Percentiles rank a stretch among this genome's conserved stretches.
phyloP scores from a whole-genome alignment of 2,113 vertebrate species.

The Heteronetta atricapilla region DNA sequence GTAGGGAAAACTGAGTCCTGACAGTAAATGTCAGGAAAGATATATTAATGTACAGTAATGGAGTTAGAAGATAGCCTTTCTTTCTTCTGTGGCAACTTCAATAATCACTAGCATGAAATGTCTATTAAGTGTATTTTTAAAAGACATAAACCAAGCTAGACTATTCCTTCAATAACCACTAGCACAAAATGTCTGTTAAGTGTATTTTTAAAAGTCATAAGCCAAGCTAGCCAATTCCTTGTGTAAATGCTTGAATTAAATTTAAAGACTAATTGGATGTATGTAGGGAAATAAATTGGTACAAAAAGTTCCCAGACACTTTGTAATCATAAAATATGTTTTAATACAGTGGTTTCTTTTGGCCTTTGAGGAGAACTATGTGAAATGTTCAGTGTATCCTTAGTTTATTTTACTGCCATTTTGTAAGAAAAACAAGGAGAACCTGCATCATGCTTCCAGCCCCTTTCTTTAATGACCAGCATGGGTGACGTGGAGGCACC shows the following conservation, averaged over 20 bases:
- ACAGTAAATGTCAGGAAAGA: slow-evolving; percentile 56
- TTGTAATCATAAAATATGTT: background rate
- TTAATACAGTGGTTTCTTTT: background rate
- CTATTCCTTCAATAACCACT: slow-evolving; percentile 27
- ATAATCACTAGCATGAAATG: slow-evolving; percentile 27
- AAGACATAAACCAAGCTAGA: background rate
- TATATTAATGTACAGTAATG: slow-evolving; percentile 22
- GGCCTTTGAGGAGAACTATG: background rate
- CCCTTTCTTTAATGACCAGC: background rate
- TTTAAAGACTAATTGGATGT: slow-evolving; percentile 39
- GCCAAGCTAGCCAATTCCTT: background rate
- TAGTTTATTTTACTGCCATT: background rate
- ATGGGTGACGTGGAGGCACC: fast-evolving
- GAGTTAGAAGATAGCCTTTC: background rate
- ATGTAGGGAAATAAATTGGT: background rate
- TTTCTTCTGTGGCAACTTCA: background rate
- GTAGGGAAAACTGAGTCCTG: slow-evolving; percentile 45
- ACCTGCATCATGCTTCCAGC: background rate
- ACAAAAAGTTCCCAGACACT: background rate
- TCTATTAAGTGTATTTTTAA: slow-evolving; percentile 15
- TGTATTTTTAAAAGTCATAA: slow-evolving; percentile 15
- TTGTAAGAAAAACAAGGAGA: background rate
- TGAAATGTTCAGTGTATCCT: background rate
- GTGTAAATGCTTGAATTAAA: background rate
- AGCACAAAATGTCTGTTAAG: background rate